Base-by-base conservation (phyloP, 2,797 vertebrate species). In the Acanthurus leucopareius region DNA sequence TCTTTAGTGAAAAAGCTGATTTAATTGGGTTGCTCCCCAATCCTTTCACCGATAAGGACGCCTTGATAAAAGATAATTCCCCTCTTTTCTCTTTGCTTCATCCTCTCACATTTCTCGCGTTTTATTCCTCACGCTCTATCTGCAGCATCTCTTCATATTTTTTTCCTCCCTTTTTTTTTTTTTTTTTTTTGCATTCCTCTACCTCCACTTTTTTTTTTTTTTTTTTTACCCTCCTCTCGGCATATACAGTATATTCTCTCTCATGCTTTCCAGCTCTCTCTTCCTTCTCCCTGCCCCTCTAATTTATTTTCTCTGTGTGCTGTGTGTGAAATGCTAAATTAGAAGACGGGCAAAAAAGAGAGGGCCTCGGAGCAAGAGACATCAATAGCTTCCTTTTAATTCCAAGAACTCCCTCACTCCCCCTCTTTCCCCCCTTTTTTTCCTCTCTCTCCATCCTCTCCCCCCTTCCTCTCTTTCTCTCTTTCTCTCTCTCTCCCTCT, bases 311-410 rank as follows among this genome's bases (percentile, higher is more conserved):
- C 90, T 82, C 73, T 75, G 72, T 81, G 84, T 54, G 86, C 87
- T 84, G 88, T 87, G 92, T 92, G 91, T 89, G 88, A 93, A 94
- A 93, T 91, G 78, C 76, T 89, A 88, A 93, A 92, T 91, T 89
- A 92, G 90, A 90, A 92, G 84, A 74, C 45, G 73, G 81, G 83
- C 69, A 77, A 84, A 83, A 84, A 79, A 32, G 28, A 80, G 69
- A 86, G 81, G 65, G 83, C 88, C 92, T 90, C 67, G 82, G 86
- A 94, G 90, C 90, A 69, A 90, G 89, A 90, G 84, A 94, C 92
- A 92, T 93, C 87, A 91, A 89, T 92, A 86, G 88, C 89, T 90
- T 91, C 84, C 86, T 90, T 89, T 92, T 92, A 86, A 93, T 92
- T 90, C 89, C 42, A 84, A 90, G 86, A 89, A 85, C 79, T 81